A percentile compares a stretch with the other conserved stretches of the same genome.
phyloP scores from a whole-genome alignment of 2,888 invertebrate species.

The Adineta ricciae region DNA sequence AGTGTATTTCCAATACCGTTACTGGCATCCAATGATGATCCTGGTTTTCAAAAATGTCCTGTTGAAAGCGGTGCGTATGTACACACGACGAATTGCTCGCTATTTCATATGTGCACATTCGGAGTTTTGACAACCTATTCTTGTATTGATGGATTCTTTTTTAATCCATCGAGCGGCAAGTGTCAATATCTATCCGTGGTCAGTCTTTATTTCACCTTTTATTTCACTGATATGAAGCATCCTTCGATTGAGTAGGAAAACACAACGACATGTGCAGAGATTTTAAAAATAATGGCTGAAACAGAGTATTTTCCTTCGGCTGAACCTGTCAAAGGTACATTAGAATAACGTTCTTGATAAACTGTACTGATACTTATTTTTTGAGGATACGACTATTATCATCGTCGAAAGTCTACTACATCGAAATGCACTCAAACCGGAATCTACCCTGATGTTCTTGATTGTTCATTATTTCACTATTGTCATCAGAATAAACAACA shows the following conservation, averaged over 20 bases:
- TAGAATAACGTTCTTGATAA: no score
- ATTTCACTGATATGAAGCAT: no score
- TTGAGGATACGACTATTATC: background rate
- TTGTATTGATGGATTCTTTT: background rate
- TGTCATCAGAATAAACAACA: background rate
- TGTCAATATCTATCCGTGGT: background rate
- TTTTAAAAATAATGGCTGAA: no score
- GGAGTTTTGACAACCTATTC: background rate
- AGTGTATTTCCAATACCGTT: background rate
- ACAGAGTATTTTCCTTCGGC: no score
- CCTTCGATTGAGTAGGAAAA: no score
- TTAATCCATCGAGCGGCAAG: background rate
- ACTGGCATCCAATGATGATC: background rate
- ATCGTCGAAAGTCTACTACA: background rate
- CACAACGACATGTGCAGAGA: no score
- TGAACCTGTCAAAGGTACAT: no score
- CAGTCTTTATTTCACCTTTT: no score
- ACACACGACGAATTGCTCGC: background rate
- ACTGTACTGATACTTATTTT: no score
- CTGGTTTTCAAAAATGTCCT: background rate
- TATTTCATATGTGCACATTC: background rate
- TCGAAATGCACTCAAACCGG: background rate
- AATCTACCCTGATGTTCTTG: background rate
- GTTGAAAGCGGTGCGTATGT: background rate
- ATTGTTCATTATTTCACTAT: conserved; percentile 3